These are phyloP conservation scores for Paradisaea rubra DNA, from an alignment of 2,113 vertebrate species.

Conservation along the genomic window DNA sequence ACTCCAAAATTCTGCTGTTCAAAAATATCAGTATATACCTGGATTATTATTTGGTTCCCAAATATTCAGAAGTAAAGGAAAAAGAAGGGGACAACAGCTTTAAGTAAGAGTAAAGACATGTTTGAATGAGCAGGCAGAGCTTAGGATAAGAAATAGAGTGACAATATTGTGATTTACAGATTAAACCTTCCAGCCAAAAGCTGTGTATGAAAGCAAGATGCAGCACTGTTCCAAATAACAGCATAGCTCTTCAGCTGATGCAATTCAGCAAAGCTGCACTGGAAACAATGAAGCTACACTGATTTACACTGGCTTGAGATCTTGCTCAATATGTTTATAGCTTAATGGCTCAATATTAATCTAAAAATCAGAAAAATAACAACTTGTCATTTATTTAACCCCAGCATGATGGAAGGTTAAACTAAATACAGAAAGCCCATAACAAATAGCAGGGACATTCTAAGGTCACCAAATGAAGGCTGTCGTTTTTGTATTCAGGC, in stretches of 20 bases:
- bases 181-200: constrained; percentile 38
- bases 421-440: constrained; percentile 67
- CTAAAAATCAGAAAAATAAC: constrained; percentile 72
- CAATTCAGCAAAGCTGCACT: constrained; percentile 4
- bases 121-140: constrained; percentile 15
- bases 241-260: constrained; percentile 8
- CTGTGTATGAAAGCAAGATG: constrained; percentile 5
- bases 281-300: constrained; percentile 31
- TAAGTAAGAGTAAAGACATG: constrained; percentile 1
- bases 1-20: not conserved
- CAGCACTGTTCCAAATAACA: constrained; percentile 2
- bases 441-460: constrained; percentile 73
- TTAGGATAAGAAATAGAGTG: constrained; percentile 6
- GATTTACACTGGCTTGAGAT: constrained; percentile 52
- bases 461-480: constrained; percentile 75
- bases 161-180: constrained; percentile 42
- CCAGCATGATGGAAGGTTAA: constrained; percentile 69
- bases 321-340: constrained; percentile 68
- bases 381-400: constrained; percentile 75
- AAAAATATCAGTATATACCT: not conserved
- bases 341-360: constrained; percentile 67
- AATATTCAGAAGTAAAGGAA: not conserved
- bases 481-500: constrained; percentile 74
- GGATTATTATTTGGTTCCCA: not conserved
- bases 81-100: not conserved